Evolutionary conservation across 1,140 invertebrate genomes (phyloP), one percentile per base, ranked within the genome.

Genomic region (Pemphigus obesinymphae): DNA sequence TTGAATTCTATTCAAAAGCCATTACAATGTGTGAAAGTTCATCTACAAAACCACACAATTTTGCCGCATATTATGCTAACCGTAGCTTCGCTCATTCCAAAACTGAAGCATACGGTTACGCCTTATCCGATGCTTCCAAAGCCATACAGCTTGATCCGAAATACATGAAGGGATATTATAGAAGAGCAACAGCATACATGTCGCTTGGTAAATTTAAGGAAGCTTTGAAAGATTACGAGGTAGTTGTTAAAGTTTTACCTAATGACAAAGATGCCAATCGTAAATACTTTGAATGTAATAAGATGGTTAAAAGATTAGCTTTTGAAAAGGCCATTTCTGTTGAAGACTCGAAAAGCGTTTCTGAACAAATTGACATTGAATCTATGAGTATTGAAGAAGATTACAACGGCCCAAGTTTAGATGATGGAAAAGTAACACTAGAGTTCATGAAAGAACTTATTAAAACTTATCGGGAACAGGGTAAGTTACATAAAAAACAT

Each of bases 261-360:
- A 95, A 92, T 88, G 96, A 99, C 87, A 94, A 94, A 87, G 97
- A 99, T 90, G 97, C 97, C 13, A 94, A 94, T 87, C 85, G 91
- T n/a, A 99, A 99, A 87, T 98, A 90, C 86, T 91, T 89, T 53
- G 97, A 99, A 89, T 99, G 98, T 88, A 93, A 92, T 87, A 99
- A 99, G 90, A 96, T 99, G 86, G 94, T 98, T 4, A 96, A 94
- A 87, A 93, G 94, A 88, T 90, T 96, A 83, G 96, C 96, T 2
- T 99, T 99, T 89, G 95, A 98, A 87, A 97, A 96, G 88, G 98
- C 98, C 2, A 99, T 99, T 85, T 91, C 96, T 15, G 93, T 96
- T 3, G 96, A 99, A 85, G 94, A 97, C 83, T 91, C 91, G 37
- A 93, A 93, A 85, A 95, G 94, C 85, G 91, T 98, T 83, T 92